Conservation (phyloP, 1,140 invertebrate genomes). For the Lepidotrigona ventralis region DNA sequence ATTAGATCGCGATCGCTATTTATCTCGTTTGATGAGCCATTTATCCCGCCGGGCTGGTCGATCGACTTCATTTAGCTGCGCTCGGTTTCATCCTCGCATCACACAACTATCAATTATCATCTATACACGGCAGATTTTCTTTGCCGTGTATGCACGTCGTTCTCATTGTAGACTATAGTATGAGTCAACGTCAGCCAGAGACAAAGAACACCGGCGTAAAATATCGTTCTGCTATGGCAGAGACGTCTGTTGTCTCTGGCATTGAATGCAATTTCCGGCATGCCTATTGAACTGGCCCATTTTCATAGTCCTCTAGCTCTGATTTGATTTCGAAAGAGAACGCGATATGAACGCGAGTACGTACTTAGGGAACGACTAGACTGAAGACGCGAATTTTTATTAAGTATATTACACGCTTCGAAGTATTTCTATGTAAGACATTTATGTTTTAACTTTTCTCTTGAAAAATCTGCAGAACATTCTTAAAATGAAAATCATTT, state of each 20-base stretch:
- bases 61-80: conserved; percentile 28
- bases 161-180: conserved; percentile 10
- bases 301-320: background rate
- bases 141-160: background rate
- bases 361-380: no score
- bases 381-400: no score
- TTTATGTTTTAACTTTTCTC: no score
- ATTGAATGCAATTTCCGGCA: conserved; percentile 30
- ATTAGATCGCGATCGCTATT: conserved; percentile 23
- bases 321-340: background rate
- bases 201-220: conserved; percentile 42
- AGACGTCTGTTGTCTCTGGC: conserved; percentile 25
- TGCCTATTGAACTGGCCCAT: conserved; percentile 12
- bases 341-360: no score
- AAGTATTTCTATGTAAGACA: no score
- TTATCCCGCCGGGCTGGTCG: background rate
- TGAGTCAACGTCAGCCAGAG: conserved; percentile 43
- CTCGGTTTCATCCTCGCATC: conserved; percentile 34
- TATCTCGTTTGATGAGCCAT: conserved; percentile 7
- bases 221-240: conserved; percentile 35
- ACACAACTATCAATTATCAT: conserved; percentile 48
- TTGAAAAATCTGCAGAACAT: no score
- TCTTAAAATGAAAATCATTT: no score
- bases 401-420: no score
- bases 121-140: background rate